phyloP scores from a whole-genome alignment of 2,797 vertebrate genomes.

The Ceyx erithaca region DNA sequence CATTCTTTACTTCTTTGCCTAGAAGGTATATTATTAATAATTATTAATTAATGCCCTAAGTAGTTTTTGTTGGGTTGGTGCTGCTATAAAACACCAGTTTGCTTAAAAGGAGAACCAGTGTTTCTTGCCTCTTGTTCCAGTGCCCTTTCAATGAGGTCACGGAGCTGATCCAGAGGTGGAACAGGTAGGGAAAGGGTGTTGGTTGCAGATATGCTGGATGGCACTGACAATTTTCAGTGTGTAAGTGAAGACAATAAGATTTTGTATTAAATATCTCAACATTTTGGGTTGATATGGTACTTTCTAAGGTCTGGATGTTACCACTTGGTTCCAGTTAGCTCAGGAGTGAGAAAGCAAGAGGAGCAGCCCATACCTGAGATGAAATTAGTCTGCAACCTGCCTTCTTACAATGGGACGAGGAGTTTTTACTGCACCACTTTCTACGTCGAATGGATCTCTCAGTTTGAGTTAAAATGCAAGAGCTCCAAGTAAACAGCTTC shows the following conservation, averaged over 20 bases:
- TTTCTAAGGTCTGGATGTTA: background rate
- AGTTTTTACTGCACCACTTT: background rate
- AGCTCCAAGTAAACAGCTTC: constrained; percentile 35
- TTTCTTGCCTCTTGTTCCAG: background rate
- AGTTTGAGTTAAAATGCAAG: constrained; percentile 48
- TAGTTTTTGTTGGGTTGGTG: background rate
- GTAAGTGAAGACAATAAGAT: background rate
- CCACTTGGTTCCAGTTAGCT: background rate
- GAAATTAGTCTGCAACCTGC: background rate
- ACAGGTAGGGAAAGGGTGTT: background rate
- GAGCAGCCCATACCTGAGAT: background rate
- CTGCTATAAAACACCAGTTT: background rate
- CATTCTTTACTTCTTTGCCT: background rate
- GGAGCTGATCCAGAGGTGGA: background rate
- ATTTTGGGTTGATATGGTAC: background rate
- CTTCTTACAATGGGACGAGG: background rate
- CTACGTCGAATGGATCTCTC: constrained; percentile 1
- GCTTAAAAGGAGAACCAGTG: background rate
- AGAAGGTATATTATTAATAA: background rate
- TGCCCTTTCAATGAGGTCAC: background rate
- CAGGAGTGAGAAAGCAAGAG: background rate
- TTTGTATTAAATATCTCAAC: background rate
- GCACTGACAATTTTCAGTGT: background rate
- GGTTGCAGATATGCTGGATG: background rate
- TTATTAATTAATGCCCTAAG: background rate